phyloP scores from a whole-genome alignment of 2,888 invertebrate species.

The Phortica okadai region DNA sequence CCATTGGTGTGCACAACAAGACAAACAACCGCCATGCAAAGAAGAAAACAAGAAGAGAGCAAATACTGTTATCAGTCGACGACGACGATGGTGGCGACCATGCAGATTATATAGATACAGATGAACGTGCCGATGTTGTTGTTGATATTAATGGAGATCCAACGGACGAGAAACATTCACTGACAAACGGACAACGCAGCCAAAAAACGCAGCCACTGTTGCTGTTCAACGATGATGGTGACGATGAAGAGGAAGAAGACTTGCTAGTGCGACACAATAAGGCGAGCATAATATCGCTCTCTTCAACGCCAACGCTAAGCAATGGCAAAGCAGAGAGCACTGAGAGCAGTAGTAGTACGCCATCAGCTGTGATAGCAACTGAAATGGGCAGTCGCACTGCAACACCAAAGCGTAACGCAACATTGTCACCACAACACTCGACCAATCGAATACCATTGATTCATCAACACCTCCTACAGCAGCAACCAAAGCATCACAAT shows the following conservation, averaged over 20 bases:
- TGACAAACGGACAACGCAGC: conserved; percentile 27
- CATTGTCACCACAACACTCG: conserved; percentile 31
- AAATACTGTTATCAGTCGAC: conserved; percentile 65
- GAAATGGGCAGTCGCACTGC: conserved; percentile 54
- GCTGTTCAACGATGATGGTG: conserved; percentile 27
- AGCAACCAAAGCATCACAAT: conserved; percentile 68
- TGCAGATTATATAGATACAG: conserved; percentile 27
- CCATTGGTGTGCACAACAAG: conserved; percentile 59
- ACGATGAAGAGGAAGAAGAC: background rate
- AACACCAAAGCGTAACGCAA: conserved; percentile 50
- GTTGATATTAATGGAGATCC: background rate
- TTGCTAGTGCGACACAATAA: conserved; percentile 30
- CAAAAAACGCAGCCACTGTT: conserved; percentile 36
- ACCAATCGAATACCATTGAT: conserved; percentile 36
- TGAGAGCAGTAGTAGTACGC: conserved; percentile 23
- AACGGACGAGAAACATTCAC: background rate
- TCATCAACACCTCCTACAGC: conserved; percentile 30
- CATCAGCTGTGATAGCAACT: conserved; percentile 47
- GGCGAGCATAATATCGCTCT: conserved; percentile 80
- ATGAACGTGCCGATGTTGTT: conserved; percentile 35
- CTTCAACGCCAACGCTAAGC: conserved; percentile 57
- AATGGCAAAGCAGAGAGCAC: conserved; percentile 62
- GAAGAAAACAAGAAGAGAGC: conserved; percentile 58
- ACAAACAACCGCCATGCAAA: conserved; percentile 59
- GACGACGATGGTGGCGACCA: conserved; percentile 57